Evolutionary conservation across 2,888 invertebrate species (phyloP), one percentile per base, ranked within the genome.

Genomic region (Dysmachus trigonus): DNA sequence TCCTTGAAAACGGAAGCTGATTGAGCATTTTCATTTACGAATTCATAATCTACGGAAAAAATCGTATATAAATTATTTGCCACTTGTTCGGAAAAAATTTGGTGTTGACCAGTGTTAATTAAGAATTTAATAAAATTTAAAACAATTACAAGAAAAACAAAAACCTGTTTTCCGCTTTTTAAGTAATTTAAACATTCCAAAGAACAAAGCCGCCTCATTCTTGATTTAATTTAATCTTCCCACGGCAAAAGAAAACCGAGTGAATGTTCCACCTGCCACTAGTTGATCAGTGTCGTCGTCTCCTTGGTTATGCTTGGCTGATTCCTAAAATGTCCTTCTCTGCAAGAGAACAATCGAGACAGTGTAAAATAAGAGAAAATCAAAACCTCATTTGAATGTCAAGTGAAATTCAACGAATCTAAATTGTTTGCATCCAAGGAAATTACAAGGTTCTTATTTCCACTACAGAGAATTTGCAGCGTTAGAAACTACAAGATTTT

Each of bases 331-430:
- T 33, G 18, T 82, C 47, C 62, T 41, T 51, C n/a, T 18, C 30
- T 30, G 1, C 7, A 27, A 8, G 22, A 77, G 30, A 35, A 79
- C 33, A 33, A 53, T 38, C 38, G 18, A 41, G 3, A 35, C 18
- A 47, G 38, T n/a, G 38, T 30, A 33, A 18, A 41, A 15, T 41
- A 41, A 82, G 53, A 81, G 53, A 76, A 85, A 87, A 87, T 85
- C 85, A 81, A 82, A 87, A 77, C 85, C 87, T 82, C 53, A 87
- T 87, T 87, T 83, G 76, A 77, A 87, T 87, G 85, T 87, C 76
- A 86, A 82, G 85, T 83, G 87, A 86, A 62, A 86, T 71, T 86
- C 47, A 87, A 87, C 77, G 85, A 85, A 87, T 85, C 77, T 86
- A 83, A 62, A 81, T 85, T 86, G 85, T 86, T 86, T 86, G 73